phyloP scores from a whole-genome alignment of 2,797 vertebrate species.

The Enteromius argenteus region DNA sequence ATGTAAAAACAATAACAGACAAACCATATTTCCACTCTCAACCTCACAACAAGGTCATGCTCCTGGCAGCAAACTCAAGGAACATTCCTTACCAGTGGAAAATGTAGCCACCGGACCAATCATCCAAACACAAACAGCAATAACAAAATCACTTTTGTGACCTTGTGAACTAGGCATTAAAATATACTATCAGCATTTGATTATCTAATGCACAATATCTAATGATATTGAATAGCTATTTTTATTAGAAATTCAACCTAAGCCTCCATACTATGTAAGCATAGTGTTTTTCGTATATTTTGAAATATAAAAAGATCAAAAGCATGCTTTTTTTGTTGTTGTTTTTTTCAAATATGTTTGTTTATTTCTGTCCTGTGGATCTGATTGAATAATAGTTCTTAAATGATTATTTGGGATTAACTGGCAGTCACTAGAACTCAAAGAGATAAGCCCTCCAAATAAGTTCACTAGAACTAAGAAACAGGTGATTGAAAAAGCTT shows the following conservation, averaged over 20 bases:
- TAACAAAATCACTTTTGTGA: slow-evolving; percentile 12
- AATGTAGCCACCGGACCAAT: not conserved
- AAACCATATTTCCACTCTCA: not conserved
- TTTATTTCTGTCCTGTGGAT: not conserved
- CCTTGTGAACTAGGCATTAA: not conserved
- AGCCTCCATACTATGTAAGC: not conserved
- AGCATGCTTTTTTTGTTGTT: not conserved
- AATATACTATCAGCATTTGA: not conserved
- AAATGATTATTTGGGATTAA: not conserved
- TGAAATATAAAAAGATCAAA: not conserved
- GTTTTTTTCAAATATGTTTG: not conserved
- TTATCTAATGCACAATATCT: not conserved
- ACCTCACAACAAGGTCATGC: not conserved
- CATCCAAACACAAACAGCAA: slow-evolving; percentile 16
- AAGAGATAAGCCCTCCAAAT: not conserved
- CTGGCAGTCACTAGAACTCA: not conserved
- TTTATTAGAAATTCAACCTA: not conserved
- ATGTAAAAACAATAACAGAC: slow-evolving; percentile 8
- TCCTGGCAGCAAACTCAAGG: not conserved
- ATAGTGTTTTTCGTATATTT: not conserved
- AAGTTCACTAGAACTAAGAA: not conserved
- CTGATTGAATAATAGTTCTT: not conserved
- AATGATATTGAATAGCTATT: not conserved
- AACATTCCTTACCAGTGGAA: slow-evolving; percentile 17
- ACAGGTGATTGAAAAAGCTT: not conserved